Conservation (phyloP, 2,113 vertebrate species). For the Erythrocebus patas region DNA sequence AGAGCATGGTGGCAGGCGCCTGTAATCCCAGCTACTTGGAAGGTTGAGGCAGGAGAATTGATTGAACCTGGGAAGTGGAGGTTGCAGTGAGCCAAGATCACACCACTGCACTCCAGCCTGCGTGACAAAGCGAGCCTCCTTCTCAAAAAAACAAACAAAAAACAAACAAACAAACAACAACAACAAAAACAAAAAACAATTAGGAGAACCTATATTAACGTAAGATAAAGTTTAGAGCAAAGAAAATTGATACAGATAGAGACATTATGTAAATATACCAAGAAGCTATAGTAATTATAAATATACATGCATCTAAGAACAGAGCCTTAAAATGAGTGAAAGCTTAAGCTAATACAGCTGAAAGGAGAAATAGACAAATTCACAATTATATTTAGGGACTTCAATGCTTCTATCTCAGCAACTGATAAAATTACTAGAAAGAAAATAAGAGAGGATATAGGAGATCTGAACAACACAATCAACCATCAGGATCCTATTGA, state of each 20-base stretch:
- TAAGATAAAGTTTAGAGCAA: not conserved
- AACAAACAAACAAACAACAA: no score
- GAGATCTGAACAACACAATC: not conserved
- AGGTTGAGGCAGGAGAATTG: no score
- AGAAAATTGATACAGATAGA: not conserved
- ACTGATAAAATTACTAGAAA: not conserved
- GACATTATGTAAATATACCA: not conserved
- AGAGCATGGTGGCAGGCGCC: no score
- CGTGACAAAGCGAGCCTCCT: no score
- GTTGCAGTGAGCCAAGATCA: no score
- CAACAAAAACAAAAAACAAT: no score
- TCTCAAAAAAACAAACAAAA: no score
- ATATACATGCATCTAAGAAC: not conserved
- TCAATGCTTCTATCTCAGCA: not conserved
- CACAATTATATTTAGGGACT: not conserved
- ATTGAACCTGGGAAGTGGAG: no score
- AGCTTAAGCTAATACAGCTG: constrained; percentile 1
- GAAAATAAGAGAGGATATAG: not conserved
- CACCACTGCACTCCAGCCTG: no score
- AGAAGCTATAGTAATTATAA: not conserved
- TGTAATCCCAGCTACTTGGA: no score
- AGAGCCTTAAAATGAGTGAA: constrained; percentile 20
- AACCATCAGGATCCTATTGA: not conserved
- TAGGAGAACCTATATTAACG: not conserved
- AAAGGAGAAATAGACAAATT: constrained; percentile 11